Conservation (phyloP, 1,140 invertebrate genomes). For the Drosophila auraria region DNA sequence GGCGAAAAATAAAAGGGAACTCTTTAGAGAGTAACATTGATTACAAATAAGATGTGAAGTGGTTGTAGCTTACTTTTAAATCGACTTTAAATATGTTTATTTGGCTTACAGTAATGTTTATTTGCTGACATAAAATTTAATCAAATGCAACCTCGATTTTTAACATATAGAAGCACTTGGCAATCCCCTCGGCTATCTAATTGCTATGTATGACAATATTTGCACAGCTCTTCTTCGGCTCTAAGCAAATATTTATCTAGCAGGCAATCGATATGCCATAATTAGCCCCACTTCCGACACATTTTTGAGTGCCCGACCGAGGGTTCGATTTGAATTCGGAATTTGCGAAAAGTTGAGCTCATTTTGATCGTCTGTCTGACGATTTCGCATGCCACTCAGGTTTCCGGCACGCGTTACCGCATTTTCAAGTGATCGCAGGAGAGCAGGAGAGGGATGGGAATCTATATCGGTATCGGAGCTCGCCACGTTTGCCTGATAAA, state of each 20-base stretch:
- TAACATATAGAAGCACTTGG: not conserved
- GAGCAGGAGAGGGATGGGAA: not conserved
- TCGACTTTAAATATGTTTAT: too few relatives aligned
- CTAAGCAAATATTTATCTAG: constrained; percentile 11
- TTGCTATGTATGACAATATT: constrained; percentile 36
- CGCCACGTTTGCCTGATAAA: constrained; percentile 30
- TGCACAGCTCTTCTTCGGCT: not conserved
- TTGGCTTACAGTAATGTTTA: not conserved
- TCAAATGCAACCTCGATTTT: not conserved
- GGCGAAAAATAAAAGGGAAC: not conserved
- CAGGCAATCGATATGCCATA: constrained; percentile 31
- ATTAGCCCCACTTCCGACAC: constrained; percentile 43
- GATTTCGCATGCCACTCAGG: constrained; percentile 52
- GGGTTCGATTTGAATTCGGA: constrained; percentile 13
- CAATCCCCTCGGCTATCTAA: not conserved
- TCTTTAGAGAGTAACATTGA: too few relatives aligned
- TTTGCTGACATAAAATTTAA: not conserved
- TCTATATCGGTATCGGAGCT: not conserved
- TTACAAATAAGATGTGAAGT: too few relatives aligned
- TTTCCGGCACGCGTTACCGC: constrained; percentile 55
- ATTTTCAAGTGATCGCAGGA: constrained; percentile 37
- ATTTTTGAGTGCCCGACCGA: constrained; percentile 6
- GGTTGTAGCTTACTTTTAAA: not conserved
- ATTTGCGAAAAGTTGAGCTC: constrained; percentile 27
- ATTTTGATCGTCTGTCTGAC: constrained; percentile 1